Conservation (phyloP, 2,888 invertebrate genomes). For the Danaus chrysippus region DNA sequence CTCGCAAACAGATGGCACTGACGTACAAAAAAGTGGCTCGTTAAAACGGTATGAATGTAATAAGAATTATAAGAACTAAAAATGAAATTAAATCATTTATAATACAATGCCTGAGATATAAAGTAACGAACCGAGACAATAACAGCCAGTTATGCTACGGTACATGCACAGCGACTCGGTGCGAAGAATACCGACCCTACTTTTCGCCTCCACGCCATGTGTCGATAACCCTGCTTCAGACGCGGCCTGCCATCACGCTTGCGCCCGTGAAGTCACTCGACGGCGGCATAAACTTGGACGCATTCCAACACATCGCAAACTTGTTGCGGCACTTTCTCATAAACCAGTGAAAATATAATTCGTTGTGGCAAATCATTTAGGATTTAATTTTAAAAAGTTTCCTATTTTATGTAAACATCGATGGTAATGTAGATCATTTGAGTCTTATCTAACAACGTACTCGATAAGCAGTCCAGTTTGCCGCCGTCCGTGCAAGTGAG, state of each 20-base stretch:
- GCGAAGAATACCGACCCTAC: constrained; percentile 53
- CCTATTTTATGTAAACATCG: neutral
- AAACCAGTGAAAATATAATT: constrained; percentile 8
- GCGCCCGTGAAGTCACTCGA: constrained; percentile 62
- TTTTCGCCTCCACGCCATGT: constrained; percentile 57
- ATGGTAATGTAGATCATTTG: neutral
- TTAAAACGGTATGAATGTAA: constrained; percentile 1
- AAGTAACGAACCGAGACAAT: constrained; percentile 67
- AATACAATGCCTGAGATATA: constrained; percentile 16
- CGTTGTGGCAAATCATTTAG: neutral
- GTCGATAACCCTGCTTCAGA: constrained; percentile 75
- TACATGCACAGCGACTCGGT: constrained; percentile 35
- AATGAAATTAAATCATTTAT: constrained; percentile 2
- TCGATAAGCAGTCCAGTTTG: constrained; percentile 50
- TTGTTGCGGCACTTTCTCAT: constrained; percentile 47
- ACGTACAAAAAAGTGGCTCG: neutral
- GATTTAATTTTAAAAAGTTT: neutral
- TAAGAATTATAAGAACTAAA: neutral
- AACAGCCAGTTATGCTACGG: constrained; percentile 52
- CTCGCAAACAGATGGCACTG: constrained; percentile 23
- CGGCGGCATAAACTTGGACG: constrained; percentile 60
- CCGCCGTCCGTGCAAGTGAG: constrained; percentile 58
- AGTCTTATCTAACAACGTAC: constrained; percentile 24
- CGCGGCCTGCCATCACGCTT: constrained; percentile 67
- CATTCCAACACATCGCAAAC: constrained; percentile 68